Percentiles rank a stretch among this genome's conserved stretches.
Evolutionary conservation across 1,140 invertebrate species (phyloP).

Genomic region (Ceratina calcarata): DNA sequence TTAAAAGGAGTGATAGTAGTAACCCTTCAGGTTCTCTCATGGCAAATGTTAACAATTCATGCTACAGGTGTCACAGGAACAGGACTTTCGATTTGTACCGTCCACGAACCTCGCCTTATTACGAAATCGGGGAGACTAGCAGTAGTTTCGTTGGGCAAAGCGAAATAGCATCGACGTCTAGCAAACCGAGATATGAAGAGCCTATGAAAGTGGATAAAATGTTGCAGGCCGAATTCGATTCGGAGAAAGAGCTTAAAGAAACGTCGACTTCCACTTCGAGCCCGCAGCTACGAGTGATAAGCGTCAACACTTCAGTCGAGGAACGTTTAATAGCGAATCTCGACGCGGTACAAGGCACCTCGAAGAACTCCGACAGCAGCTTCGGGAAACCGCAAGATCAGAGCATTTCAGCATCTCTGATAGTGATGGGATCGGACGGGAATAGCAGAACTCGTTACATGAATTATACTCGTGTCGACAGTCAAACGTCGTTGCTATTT

Average conservation of each 20-base stretch:
- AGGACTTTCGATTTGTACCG: not conserved
- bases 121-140: not conserved
- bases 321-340: slow-evolving; percentile 13
- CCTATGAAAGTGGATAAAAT: not conserved
- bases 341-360: not conserved
- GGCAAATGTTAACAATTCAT: not conserved
- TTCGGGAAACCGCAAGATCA: not conserved
- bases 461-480: not conserved
- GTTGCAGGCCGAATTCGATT: not conserved
- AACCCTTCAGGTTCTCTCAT: not conserved
- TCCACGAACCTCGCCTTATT: not conserved
- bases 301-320: slow-evolving; percentile 32
- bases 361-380: too few relatives aligned
- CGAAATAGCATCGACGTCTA: not conserved
- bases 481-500: slow-evolving; percentile 1
- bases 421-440: not conserved
- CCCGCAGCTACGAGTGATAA: slow-evolving; percentile 15
- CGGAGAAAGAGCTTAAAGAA: not conserved
- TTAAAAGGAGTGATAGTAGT: not conserved
- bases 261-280: not conserved
- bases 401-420: not conserved
- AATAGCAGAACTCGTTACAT: not conserved
- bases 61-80: not conserved
- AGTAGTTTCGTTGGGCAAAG: not conserved
- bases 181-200: too few relatives aligned